phyloP scores from a whole-genome alignment of 1,140 invertebrate species.

The Micrasema longulum region DNA sequence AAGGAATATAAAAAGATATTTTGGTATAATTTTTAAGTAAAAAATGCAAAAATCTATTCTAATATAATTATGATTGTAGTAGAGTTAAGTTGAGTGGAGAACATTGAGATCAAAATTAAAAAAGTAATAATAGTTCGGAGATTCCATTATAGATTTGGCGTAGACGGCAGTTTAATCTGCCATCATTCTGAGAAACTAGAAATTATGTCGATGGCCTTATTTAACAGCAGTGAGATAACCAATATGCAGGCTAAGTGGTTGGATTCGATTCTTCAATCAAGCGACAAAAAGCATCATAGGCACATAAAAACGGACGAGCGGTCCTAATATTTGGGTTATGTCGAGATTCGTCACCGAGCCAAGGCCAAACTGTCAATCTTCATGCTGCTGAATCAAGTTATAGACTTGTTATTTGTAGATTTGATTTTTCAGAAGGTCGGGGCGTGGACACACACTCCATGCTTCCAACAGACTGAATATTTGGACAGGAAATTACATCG shows the following conservation, averaged over 20 bases:
- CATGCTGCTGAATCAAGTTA: not conserved
- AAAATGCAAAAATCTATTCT: too few relatives aligned
- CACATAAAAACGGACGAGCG: not conserved
- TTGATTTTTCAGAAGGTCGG: constrained; percentile 4
- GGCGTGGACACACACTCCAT: not conserved
- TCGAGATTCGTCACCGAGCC: constrained; percentile 4
- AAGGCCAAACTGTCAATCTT: constrained; percentile 15
- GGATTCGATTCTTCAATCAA: constrained; percentile 17
- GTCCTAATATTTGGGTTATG: constrained; percentile 32
- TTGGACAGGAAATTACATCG: too few relatives aligned
- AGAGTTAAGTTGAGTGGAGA: too few relatives aligned
- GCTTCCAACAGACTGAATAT: too few relatives aligned
- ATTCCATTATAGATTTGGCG: too few relatives aligned
- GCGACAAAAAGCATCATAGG: constrained; percentile 13
- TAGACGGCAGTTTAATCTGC: not conserved
- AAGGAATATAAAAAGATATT: too few relatives aligned
- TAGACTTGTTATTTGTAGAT: not conserved
- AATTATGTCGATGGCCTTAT: not conserved
- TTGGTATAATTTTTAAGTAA: too few relatives aligned
- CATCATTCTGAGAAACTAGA: not conserved
- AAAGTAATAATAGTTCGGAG: too few relatives aligned
- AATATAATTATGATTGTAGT: too few relatives aligned
- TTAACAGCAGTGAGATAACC: constrained; percentile 10
- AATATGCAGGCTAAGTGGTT: not conserved
- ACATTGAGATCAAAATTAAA: too few relatives aligned